phyloP scores from a whole-genome alignment of 2,797 vertebrate genomes.

The Leptatherina wallacei region DNA sequence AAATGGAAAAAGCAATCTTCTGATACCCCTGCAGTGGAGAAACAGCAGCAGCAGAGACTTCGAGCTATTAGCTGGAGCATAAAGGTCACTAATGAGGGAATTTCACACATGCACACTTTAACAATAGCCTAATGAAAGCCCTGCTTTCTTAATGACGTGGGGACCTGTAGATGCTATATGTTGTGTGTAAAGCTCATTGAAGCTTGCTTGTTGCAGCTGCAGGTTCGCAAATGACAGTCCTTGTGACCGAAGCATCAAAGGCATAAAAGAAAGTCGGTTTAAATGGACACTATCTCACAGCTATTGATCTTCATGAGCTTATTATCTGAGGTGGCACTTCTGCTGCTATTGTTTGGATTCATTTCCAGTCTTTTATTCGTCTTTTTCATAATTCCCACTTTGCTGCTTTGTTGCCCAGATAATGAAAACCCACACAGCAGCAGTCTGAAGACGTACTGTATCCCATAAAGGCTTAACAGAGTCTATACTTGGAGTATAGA shows the following conservation, averaged over 20 bases:
- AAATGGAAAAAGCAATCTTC: slow-evolving; percentile 65
- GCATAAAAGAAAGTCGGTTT: slow-evolving; percentile 15
- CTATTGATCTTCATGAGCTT: slow-evolving; percentile 30
- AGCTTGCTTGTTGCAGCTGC: slow-evolving; percentile 10
- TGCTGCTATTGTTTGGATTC: slow-evolving; percentile 25
- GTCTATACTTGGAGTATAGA: slow-evolving; percentile 12
- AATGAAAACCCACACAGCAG: slow-evolving; percentile 38
- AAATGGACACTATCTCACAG: slow-evolving; percentile 19
- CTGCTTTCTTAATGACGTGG: slow-evolving; percentile 25
- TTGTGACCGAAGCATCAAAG: slow-evolving; percentile 33
- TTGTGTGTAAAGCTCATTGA: slow-evolving; percentile 22
- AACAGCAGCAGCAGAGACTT: slow-evolving; percentile 39
- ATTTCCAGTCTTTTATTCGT: slow-evolving; percentile 16
- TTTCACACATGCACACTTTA: slow-evolving; percentile 45
- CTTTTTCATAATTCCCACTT: slow-evolving; percentile 32
- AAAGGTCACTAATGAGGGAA: slow-evolving; percentile 48
- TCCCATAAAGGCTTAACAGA: slow-evolving; percentile 15
- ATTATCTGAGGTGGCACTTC: slow-evolving; percentile 32
- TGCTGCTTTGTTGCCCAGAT: slow-evolving; percentile 41
- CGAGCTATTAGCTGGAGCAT: slow-evolving; percentile 42
- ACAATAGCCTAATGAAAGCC: slow-evolving; percentile 51
- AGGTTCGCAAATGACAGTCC: slow-evolving; percentile 34
- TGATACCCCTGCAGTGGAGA: slow-evolving; percentile 43
- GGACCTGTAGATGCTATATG: slow-evolving; percentile 9
- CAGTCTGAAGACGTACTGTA: not conserved